Base-by-base conservation (phyloP, 2,888 invertebrate genomes). In the Monoplex corrugatus region DNA sequence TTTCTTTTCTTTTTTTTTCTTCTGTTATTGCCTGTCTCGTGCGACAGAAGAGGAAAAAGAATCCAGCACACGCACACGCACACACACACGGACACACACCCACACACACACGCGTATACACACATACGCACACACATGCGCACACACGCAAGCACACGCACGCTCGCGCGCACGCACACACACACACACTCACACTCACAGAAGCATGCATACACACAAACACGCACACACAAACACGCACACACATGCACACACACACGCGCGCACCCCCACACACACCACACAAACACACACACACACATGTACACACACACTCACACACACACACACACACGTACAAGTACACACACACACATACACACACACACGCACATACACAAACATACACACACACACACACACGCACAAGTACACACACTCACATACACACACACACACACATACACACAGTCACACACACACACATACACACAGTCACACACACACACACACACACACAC, bases 381-480 rank as follows among this genome's bases (percentile, higher is more conserved):
- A 10, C 50, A 8, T 19, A 50, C 50, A 8, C 50, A 50, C 8
- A 8, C 75, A 85, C 68, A 89, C 84, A 85, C 84, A 89, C 63
- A 89, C 63, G 85, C 84, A 85, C 35, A 89, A 19, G 43, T 45
- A 72, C 45, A 86, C n/a, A 72, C 44, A 44, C 68, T n/a, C 85
- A 72, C 85, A 5, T n/a, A n/a, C n/a, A n/a, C n/a, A n/a, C n/a
- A n/a, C n/a, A n/a, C 83, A 68, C 84, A 44, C 75, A 72, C 89
- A 72, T 85, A 84, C 85, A 40, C 89, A 84, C 89, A 72, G 84
- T 44, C 88, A 72, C 88, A 72, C 84, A 85, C 89, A 44, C 89
- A 88, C 85, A 85, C 72, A 63, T 83, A 85, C 84, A 78, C 45
- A 50, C 57, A 57, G 57, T 57, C 57, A 50, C 57, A 57, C 16